phyloP scores from a whole-genome alignment of 2,888 invertebrate genomes.

The Drosophila mercatorum region DNA sequence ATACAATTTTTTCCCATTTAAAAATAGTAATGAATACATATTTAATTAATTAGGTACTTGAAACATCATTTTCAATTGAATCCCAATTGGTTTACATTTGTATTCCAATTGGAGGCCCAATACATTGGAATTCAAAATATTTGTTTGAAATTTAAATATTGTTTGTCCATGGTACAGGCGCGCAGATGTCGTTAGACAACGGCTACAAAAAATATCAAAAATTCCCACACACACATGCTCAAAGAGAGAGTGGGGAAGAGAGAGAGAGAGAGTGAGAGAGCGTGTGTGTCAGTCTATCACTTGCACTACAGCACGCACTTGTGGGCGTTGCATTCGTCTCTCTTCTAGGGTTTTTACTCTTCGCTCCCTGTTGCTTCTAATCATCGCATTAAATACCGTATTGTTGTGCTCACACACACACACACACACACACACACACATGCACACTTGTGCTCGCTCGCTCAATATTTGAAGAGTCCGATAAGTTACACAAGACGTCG shows the following conservation, averaged over 20 bases:
- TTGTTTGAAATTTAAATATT: slow-evolving; percentile 69
- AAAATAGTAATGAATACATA: too few species aligned
- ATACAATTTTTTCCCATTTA: too few species aligned
- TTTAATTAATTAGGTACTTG: not conserved
- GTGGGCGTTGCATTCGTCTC: slow-evolving; percentile 16
- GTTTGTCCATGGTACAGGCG: slow-evolving; percentile 62
- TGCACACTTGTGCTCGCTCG: slow-evolving; percentile 12
- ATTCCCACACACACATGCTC: slow-evolving; percentile 21
- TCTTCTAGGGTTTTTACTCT: slow-evolving; percentile 5
- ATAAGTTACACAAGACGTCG: slow-evolving; percentile 38
- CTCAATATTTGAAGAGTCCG: slow-evolving; percentile 50
- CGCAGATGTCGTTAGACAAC: slow-evolving; percentile 44
- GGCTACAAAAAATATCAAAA: slow-evolving; percentile 32
- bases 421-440: not conserved
- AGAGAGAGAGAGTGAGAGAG: not conserved
- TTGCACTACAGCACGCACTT: slow-evolving; percentile 38
- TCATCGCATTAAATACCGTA: slow-evolving; percentile 29
- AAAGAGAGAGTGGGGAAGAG: not conserved
- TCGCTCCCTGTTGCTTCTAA: slow-evolving; percentile 23
- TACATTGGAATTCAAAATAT: not conserved
- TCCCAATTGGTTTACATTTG: not conserved
- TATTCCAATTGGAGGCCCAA: not conserved
- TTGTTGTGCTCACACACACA: slow-evolving; percentile 21
- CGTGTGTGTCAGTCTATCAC: slow-evolving; percentile 16
- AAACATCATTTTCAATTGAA: not conserved